These are phyloP conservation scores for Criorhina ranunculi DNA, from an alignment of 2,888 invertebrate species.

Conservation along the genomic window DNA sequence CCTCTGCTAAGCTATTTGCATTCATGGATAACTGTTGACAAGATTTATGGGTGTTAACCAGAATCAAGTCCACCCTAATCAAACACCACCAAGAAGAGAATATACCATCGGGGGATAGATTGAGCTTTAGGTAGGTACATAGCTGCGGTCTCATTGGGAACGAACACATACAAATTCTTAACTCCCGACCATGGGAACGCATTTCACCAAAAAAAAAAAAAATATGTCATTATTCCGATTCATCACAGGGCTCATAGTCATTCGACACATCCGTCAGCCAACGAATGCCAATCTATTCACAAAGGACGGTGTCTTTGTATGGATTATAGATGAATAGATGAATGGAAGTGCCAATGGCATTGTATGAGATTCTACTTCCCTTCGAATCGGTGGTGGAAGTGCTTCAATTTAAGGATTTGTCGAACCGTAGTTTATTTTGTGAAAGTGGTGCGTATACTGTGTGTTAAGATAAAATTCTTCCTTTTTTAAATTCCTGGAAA, in stretches of 20 bases:
- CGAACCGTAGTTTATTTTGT: background rate
- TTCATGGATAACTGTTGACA: conserved; percentile 6
- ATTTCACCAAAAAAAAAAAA: background rate
- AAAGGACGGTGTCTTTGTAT: background rate
- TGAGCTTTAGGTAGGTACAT: background rate
- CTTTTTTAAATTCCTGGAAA: background rate
- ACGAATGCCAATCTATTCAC: background rate
- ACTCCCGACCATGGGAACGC: background rate
- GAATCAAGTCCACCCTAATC: conserved; percentile 1
- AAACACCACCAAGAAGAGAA: background rate
- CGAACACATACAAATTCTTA: background rate
- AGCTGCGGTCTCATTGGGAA: background rate
- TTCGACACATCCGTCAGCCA: background rate
- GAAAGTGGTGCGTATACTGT: background rate
- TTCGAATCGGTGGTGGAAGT: background rate
- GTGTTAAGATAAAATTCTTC: background rate
- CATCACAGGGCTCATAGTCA: background rate
- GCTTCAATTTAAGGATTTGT: background rate
- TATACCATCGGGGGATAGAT: background rate
- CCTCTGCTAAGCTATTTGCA: background rate
- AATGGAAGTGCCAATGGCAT: background rate
- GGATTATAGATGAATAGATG: background rate
- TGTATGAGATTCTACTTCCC: background rate
- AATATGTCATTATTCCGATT: conserved; percentile 10
- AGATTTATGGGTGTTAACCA: conserved; percentile 4